These are phyloP conservation scores for Scolopax rusticola DNA, from an alignment of 2,797 vertebrate genomes.

Conservation along the genomic window DNA sequence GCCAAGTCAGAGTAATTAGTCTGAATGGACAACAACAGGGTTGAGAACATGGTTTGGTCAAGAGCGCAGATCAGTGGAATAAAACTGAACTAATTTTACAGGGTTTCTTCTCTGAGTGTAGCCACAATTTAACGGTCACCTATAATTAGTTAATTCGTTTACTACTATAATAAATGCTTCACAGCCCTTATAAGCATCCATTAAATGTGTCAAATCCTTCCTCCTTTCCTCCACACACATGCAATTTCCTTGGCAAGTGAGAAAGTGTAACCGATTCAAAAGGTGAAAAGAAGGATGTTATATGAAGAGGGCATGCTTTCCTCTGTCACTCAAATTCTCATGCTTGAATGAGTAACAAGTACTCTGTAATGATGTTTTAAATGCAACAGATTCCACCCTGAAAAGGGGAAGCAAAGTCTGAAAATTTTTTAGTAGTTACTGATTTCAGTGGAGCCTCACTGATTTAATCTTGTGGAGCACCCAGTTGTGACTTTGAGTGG, in stretches of 20 bases:
- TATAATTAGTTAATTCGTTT: constrained; percentile 62
- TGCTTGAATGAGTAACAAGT: constrained; percentile 3
- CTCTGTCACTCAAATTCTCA: constrained; percentile 55
- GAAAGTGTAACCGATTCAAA: neutral
- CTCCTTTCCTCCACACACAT: constrained; percentile 18
- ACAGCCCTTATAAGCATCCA: constrained; percentile 19
- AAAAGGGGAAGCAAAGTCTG: neutral
- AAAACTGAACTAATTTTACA: constrained; percentile 44
- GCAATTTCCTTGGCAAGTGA: constrained; percentile 57
- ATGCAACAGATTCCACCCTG: neutral
- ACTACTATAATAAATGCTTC: constrained; percentile 40
- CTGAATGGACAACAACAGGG: neutral
- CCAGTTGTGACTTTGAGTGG: neutral
- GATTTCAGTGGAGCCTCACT: neutral
- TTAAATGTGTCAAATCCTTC: constrained; percentile 57
- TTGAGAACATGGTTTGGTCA: constrained; percentile 18
- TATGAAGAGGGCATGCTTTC: constrained; percentile 41
- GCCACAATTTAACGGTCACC: constrained; percentile 44
- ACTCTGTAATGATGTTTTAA: constrained; percentile 21
- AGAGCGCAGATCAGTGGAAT: constrained; percentile 23
- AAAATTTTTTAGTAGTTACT: neutral
- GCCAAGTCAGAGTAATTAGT: constrained; percentile 21
- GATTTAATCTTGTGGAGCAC: neutral
- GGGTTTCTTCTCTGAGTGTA: constrained; percentile 21
- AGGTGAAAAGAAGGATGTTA: constrained; percentile 32